Conservation (phyloP, 2,113 vertebrate genomes). For the Urocitellus parryii region DNA sequence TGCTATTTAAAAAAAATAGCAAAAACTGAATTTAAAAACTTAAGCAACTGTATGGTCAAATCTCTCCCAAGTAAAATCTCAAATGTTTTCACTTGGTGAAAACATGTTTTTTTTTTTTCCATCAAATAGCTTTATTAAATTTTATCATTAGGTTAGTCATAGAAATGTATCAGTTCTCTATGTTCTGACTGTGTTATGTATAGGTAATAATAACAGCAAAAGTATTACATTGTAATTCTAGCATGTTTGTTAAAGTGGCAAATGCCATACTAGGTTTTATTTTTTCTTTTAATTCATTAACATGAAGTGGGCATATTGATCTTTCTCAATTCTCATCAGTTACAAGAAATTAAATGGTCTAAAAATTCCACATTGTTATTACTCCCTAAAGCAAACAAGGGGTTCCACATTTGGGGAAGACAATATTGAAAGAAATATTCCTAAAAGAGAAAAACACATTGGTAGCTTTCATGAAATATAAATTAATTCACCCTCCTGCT, state of each 20-base stretch:
- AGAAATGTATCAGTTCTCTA: not conserved
- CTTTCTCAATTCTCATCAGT: not conserved
- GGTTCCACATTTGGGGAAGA: not conserved
- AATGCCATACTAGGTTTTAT: slow-evolving; percentile 16
- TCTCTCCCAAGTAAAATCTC: not conserved
- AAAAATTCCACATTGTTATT: not conserved
- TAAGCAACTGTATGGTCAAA: not conserved
- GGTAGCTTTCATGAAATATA: slow-evolving; percentile 47
- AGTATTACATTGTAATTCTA: not conserved
- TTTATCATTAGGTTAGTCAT: not conserved
- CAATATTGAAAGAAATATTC: slow-evolving; percentile 1
- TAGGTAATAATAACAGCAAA: slow-evolving; percentile 19
- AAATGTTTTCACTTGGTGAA: not conserved
- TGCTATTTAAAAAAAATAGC: not conserved
- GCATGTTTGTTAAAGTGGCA: not conserved
- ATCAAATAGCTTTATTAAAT: slow-evolving; percentile 9
- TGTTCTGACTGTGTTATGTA: not conserved
- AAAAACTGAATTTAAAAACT: slow-evolving; percentile 36
- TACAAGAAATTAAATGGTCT: not conserved
- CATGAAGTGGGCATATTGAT: not conserved
- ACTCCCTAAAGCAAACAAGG: not conserved
- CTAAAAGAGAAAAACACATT: not conserved
- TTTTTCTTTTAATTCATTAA: not conserved
- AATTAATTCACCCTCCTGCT: slow-evolving; percentile 63
- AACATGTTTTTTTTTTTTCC: not conserved